Base-by-base conservation (phyloP, 2,888 invertebrate genomes). In the Mayetiola destructor region DNA sequence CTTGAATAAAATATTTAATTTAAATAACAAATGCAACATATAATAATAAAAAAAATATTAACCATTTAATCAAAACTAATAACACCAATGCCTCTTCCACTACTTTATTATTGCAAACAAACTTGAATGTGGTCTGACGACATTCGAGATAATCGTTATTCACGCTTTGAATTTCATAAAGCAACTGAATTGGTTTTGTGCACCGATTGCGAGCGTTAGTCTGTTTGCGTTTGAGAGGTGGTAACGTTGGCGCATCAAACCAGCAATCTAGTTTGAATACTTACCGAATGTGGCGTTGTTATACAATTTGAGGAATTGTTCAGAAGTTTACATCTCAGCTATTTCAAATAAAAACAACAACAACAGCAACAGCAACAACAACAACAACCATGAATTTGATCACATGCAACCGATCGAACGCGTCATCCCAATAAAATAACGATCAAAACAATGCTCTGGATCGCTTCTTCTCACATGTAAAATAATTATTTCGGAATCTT, bases 111-210 rank as follows among this genome's bases (percentile, higher is more conserved):
- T 27, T 27, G 23, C 21, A 48, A 48, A 48, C 23, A 48, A 48
- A n/a, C 1, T 27, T 16, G 27, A 48, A 23, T 48, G n/a, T 27
- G 12, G 23, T 48, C 27, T 27, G 27, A 8, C 48, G 48, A 27
- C 48, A 48, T 48, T 9, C 27, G n/a, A 27, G 27, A 48, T 27
- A 27, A 27, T 48, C 48, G 48, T 48, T 48, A 48, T 27, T 23
- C 27, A 48, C 48, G 48, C 48, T 48, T 48, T 48, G 48, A 48
- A 48, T 48, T 48, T 48, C 48, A 48, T 48, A 23, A 48, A 48
- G 27, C 48, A 48, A 48, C 48, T 48, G n/a, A 48, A 48, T 48
- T 48, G 27, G 18, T 8, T 48, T 48, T 16, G n/a, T 14, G 10
- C 27, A 8, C n/a, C 48, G 48, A 27, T 48, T 27, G 48, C 48